Conservation (phyloP, 2,113 vertebrate species). For the Cinclus mexicanus region DNA sequence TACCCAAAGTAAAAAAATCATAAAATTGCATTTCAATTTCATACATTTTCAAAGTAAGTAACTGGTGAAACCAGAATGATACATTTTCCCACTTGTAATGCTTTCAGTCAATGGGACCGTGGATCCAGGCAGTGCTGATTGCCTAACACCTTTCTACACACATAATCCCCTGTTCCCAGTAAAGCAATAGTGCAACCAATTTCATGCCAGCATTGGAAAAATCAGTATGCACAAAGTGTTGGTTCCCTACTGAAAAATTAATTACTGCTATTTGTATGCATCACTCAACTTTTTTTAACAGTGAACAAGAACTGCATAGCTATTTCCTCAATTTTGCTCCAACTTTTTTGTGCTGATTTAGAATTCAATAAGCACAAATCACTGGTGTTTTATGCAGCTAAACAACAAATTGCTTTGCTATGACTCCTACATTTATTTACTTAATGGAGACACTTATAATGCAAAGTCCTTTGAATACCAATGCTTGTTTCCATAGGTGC, state of each 20-base stretch:
- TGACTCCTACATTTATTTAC: neutral
- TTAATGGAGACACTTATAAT: neutral
- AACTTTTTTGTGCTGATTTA: neutral
- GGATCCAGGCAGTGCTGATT: neutral
- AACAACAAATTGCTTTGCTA: constrained; percentile 46
- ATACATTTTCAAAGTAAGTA: neutral
- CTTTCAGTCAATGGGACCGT: neutral
- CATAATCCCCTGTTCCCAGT: neutral
- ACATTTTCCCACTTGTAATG: neutral
- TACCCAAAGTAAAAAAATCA: neutral
- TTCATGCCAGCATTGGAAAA: neutral
- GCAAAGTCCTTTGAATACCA: constrained; percentile 11
- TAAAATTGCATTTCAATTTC: constrained; percentile 5
- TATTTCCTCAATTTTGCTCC: neutral
- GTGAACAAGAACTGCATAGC: neutral
- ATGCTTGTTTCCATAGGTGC: neutral
- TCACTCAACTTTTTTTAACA: constrained; percentile 25
- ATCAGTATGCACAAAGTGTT: constrained; percentile 20
- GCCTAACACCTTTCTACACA: neutral
- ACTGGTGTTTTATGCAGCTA: constrained; percentile 25
- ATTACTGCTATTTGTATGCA: constrained; percentile 65
- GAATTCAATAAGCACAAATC: constrained; percentile 67
- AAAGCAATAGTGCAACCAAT: neutral
- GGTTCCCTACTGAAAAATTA: constrained; percentile 56
- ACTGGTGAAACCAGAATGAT: neutral